phyloP scores from a whole-genome alignment of 2,797 vertebrate genomes.

The Euphonia xanthogaster region DNA sequence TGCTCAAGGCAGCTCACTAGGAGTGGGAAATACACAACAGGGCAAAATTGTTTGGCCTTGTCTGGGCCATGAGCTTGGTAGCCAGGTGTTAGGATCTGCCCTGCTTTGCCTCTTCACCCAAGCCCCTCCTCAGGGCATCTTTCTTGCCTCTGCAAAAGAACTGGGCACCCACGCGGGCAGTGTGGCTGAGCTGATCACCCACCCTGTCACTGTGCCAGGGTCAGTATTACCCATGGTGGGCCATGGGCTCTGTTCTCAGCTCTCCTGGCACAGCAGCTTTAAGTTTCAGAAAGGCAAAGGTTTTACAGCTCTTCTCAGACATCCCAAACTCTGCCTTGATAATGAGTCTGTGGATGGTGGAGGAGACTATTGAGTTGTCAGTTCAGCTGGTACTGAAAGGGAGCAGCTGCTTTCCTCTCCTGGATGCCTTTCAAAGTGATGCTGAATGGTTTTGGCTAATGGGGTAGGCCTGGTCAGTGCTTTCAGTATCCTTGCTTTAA shows the following conservation, averaged over 20 bases:
- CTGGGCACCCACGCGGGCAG: neutral
- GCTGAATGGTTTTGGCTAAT: neutral
- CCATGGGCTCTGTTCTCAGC: accelerated
- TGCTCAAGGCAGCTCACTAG: accelerated
- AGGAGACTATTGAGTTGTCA: neutral
- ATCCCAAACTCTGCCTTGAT: neutral
- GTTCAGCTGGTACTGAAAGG: neutral
- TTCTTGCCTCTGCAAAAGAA: neutral
- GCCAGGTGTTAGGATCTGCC: neutral
- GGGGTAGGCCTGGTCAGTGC: neutral
- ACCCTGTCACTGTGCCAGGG: too few relatives aligned
- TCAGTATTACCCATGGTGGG: accelerated
- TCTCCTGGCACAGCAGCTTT: neutral
- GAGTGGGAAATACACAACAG: neutral
- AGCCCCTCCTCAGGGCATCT: neutral
- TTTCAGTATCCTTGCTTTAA: neutral
- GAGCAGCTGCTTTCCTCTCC: neutral
- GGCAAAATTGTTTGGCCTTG: neutral
- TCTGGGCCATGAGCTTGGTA: neutral
- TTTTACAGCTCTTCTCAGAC: neutral
- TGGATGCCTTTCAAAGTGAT: neutral
- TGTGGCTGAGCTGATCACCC: neutral
- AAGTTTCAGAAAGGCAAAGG: neutral
- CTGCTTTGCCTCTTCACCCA: neutral
- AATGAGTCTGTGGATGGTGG: neutral